A percentile compares a stretch with the other conserved stretches of the same genome.
phyloP scores from a whole-genome alignment of 2,888 invertebrate species.

The Drosophila peninsularis region DNA sequence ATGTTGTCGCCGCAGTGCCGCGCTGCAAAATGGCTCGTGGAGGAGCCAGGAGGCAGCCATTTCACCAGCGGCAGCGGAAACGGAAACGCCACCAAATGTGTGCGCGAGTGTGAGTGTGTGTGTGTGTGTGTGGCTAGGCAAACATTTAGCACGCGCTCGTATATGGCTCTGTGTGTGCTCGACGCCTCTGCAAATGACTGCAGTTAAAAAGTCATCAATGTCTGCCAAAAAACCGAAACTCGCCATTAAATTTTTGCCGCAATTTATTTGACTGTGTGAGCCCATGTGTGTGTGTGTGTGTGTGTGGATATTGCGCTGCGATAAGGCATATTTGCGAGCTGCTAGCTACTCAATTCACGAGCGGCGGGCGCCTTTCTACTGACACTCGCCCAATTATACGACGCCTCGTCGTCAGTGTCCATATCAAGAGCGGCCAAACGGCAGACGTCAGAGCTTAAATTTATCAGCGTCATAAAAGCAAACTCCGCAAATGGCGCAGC shows the following conservation, averaged over 20 bases:
- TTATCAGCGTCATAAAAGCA: constrained; percentile 59
- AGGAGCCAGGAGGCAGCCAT: constrained; percentile 22
- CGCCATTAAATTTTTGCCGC: constrained; percentile 72
- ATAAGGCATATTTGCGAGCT: constrained; percentile 37
- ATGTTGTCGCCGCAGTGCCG: constrained; percentile 70
- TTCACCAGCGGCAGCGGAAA: constrained; percentile 59
- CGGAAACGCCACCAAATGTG: constrained; percentile 64
- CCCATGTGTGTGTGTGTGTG: constrained; percentile 13
- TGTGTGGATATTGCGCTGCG: constrained; percentile 40
- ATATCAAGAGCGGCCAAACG: constrained; percentile 47
- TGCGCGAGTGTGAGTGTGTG: constrained; percentile 10
- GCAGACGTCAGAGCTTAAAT: constrained; percentile 41
- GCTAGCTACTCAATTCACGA: constrained; percentile 34
- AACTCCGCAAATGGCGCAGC: constrained; percentile 36
- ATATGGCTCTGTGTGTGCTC: constrained; percentile 13
- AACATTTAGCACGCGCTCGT: constrained; percentile 31
- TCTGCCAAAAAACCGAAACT: constrained; percentile 74
- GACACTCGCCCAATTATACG: constrained; percentile 53
- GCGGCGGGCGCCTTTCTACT: constrained; percentile 5
- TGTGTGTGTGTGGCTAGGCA: constrained; percentile 37
- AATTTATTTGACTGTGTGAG: constrained; percentile 47
- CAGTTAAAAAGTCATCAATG: constrained; percentile 84
- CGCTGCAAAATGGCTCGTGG: constrained; percentile 38
- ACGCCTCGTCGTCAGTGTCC: constrained; percentile 21
- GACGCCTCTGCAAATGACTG: constrained; percentile 78